A percentile compares a stretch with the other conserved stretches of the same genome.
Conservation (phyloP, 2,888 invertebrate genomes). For the Gymnoscelis rufifasciata region DNA sequence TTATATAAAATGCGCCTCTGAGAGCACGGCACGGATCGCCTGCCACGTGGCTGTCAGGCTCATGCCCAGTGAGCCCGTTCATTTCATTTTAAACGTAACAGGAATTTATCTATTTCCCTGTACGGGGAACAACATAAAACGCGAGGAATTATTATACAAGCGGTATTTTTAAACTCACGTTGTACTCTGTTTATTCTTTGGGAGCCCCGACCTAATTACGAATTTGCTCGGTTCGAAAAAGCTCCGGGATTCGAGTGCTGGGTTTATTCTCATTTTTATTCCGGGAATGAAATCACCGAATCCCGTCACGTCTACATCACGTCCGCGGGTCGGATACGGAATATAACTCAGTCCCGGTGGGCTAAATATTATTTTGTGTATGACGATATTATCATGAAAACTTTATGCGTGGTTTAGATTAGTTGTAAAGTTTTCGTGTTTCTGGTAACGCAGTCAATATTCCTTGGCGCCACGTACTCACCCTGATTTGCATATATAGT, state of each 20-base stretch:
- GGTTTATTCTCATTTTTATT: slow-evolving; percentile 30
- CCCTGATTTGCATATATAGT: slow-evolving; percentile 17
- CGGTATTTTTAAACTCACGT: not conserved
- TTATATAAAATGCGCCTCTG: slow-evolving; percentile 10
- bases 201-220: slow-evolving; percentile 14
- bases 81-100: slow-evolving; percentile 16
- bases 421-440: not conserved
- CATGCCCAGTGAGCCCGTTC: slow-evolving; percentile 7
- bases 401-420: too few species aligned
- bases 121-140: slow-evolving; percentile 1
- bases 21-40: slow-evolving; percentile 13
- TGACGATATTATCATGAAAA: not conserved
- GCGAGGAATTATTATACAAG: not conserved
- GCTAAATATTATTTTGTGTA: slow-evolving; percentile 25
- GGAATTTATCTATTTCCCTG: slow-evolving; percentile 15
- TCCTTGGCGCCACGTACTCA: not conserved
- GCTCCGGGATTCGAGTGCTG: slow-evolving; percentile 1
- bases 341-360: slow-evolving; percentile 6
- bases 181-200: not conserved
- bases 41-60: slow-evolving; percentile 17
- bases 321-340: slow-evolving; percentile 24
- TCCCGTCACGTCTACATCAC: slow-evolving; percentile 23
- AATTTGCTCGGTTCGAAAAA: slow-evolving; percentile 12
- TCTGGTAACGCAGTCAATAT: not conserved
- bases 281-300: slow-evolving; percentile 29